phyloP scores from a whole-genome alignment of 1,140 invertebrate genomes.

The Portunus trituberculatus region DNA sequence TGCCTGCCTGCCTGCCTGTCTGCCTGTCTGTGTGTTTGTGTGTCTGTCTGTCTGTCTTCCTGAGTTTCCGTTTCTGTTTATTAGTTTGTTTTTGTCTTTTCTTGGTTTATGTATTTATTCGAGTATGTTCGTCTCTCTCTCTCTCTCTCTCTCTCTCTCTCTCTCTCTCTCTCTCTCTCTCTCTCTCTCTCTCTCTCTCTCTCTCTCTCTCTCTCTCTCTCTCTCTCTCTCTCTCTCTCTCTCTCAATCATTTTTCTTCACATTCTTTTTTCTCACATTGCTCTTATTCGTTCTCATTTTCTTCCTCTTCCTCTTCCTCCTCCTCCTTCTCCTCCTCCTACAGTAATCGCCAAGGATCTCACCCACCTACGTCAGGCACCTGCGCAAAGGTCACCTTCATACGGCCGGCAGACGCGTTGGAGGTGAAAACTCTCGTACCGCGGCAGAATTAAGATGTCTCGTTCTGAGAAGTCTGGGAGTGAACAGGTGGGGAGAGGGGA shows the following conservation, averaged over 20 bases:
- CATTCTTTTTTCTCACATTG: neutral
- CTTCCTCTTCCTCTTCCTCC: neutral
- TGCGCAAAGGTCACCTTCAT: neutral
- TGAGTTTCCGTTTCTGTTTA: too few species aligned
- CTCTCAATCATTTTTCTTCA: neutral
- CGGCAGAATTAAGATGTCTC: conserved; percentile 1
- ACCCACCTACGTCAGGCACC: neutral
- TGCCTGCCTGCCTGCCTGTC: too few species aligned
- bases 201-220: neutral
- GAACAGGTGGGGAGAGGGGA: neutral
- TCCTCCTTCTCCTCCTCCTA: neutral
- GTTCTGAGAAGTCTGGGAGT: neutral
- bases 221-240: neutral
- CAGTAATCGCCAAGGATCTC: neutral
- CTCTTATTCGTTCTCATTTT: neutral
- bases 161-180: too few species aligned
- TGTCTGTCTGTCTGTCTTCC: too few species aligned
- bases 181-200: too few species aligned
- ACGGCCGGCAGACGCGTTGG: neutral
- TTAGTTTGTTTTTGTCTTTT: too few species aligned
- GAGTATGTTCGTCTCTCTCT: too few species aligned
- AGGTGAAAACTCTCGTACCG: neutral
- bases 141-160: too few species aligned
- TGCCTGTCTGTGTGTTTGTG: too few species aligned
- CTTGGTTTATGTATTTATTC: too few species aligned